Evolutionary conservation across 1,140 invertebrate species (phyloP).

Genomic region (Campoletis sonorensis): DNA sequence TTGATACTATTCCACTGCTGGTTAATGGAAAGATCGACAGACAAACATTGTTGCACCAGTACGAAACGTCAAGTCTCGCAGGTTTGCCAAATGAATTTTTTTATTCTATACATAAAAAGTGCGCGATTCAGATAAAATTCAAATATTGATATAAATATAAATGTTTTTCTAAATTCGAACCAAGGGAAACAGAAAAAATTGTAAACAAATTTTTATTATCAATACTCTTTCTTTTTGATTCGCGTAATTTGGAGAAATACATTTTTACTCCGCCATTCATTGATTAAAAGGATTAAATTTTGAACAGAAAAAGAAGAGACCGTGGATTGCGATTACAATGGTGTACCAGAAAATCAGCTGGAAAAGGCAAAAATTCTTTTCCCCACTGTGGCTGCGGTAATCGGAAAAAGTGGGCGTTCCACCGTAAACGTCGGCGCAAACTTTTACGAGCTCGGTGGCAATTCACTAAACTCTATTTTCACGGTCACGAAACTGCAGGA

Average conservation of each 20-base stretch:
- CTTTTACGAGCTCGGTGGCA: conserved; percentile 91
- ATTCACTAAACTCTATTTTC: conserved; percentile 90
- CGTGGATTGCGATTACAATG: conserved; percentile 80
- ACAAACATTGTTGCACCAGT: conserved; percentile 84
- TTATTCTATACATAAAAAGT: background rate
- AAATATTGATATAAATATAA: no score
- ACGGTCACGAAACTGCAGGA: conserved; percentile 87
- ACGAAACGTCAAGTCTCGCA: conserved; percentile 81
- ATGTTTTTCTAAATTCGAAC: no score
- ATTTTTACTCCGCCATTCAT: no score
- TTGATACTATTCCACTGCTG: conserved; percentile 85
- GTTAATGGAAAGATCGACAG: conserved; percentile 92
- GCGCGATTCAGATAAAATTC: no score
- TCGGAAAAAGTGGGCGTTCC: conserved; percentile 79
- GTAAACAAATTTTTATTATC: no score
- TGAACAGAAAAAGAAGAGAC: conserved; percentile 73
- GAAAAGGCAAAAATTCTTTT: conserved; percentile 83
- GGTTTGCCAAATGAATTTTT: conserved; percentile 59
- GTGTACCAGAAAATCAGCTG: conserved; percentile 79
- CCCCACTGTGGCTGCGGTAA: conserved; percentile 83
- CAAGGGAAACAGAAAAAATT: no score
- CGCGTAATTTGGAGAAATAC: no score
- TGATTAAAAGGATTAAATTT: background rate
- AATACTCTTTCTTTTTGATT: no score
- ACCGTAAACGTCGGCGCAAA: conserved; percentile 81